A percentile compares a stretch with the other conserved stretches of the same genome.
Evolutionary conservation across 1,140 invertebrate genomes (phyloP).

Genomic region (Trachymyrmex septentrionalis): DNA sequence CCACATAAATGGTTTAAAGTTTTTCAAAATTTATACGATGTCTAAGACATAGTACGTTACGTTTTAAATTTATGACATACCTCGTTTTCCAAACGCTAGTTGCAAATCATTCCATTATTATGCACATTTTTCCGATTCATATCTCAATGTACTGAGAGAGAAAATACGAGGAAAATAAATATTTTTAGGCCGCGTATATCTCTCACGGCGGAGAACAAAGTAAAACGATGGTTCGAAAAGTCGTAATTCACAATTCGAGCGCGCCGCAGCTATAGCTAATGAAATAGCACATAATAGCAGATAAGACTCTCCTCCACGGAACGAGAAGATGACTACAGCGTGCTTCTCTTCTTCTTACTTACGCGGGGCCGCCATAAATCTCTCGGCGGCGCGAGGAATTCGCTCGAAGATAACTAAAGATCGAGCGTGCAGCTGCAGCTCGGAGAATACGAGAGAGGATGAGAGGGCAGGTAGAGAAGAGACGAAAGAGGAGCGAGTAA

Average conservation of each 20-base stretch:
- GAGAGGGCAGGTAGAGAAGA: constrained; percentile 17
- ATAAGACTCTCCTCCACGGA: constrained; percentile 64
- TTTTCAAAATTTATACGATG: background rate
- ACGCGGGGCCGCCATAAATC: constrained; percentile 66
- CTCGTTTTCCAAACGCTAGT: background rate
- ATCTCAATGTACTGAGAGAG: background rate
- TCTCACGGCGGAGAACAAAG: constrained; percentile 10
- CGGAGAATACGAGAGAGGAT: background rate
- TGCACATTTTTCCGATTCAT: constrained; percentile 25
- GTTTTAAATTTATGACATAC: background rate
- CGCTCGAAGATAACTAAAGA: constrained; percentile 67
- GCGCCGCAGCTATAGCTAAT: constrained; percentile 46
- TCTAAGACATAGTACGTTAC: background rate
- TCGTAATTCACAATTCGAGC: constrained; percentile 58
- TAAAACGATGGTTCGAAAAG: constrained; percentile 20
- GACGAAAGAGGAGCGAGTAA: constrained; percentile 36
- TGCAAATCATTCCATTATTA: constrained; percentile 17
- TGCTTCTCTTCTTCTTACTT: constrained; percentile 64
- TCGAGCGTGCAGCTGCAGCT: constrained; percentile 59
- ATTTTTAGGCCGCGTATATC: constrained; percentile 25
- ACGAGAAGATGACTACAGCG: constrained; percentile 60
- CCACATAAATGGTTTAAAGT: background rate
- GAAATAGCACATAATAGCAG: constrained; percentile 65
- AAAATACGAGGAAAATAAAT: constrained; percentile 42
- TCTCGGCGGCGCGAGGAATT: constrained; percentile 56